Evolutionary conservation across 2,888 invertebrate genomes (phyloP), one percentile per base, ranked within the genome.

Genomic region (Cataglyphis livida): DNA sequence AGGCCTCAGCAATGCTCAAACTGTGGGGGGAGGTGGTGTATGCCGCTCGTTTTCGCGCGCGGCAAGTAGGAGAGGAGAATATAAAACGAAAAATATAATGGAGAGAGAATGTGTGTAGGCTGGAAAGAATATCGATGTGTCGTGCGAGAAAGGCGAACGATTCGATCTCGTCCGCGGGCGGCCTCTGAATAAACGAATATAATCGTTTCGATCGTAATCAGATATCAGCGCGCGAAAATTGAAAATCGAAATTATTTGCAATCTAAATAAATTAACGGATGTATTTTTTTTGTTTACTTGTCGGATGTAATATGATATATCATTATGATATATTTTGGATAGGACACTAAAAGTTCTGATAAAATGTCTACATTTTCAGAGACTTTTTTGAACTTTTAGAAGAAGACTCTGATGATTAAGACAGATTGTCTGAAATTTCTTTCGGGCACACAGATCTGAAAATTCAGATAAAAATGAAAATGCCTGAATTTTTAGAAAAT

Each of bases 1-100:
- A 94, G 94, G 92, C 92, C 92, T 92, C 91, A 92, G 92, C 93
- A 92, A 93, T 93, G 92, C 93, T 89, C 89, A 71, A 61, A 82
- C 84, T 79, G 81, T 79, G 81, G 78, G 81, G 78, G 76, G 10
- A 87, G 81, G 75, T 44, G 86, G 85, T 86, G 83, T 88, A 87
- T 83, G 83, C 84, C 84, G 81, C 83, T 87, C 83, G 83, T 83
- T 81, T 83, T 66, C 44, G 44, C 32, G 74, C 59, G 62, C 66
- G 78, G 78, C 75, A 66, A 73, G 18, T 32, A 76, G 64, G 71
- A 83, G 82, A 59, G 85, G 28, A 57, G 85, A 85, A 89, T 89
- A 88, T 83, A 85, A 89, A 78, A 89, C 89, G 89, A 57, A 89
- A 51, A 88, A 86, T 89, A 84, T 89, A 89, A 85, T 81, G 88